Evolutionary conservation across 2,113 vertebrate species (phyloP).

Genomic region (Zosterops borbonicus): DNA sequence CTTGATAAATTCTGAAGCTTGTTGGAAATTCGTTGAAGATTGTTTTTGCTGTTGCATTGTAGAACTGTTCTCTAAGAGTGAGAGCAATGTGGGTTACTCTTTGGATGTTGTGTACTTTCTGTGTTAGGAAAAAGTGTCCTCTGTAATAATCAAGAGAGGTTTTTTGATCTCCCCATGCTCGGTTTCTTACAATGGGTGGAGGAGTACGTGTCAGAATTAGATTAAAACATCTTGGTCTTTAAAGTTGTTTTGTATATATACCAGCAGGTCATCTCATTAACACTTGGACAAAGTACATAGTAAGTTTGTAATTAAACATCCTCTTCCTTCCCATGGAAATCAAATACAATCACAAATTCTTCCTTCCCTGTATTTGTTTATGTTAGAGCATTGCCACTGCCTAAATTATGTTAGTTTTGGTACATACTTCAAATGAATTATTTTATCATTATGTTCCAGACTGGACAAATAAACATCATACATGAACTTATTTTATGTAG

Average conservation of each 20-base stretch:
- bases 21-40: not conserved
- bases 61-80: not conserved
- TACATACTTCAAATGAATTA: conserved; percentile 60
- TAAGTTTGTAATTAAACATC: conserved; percentile 64
- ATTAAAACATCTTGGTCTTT: conserved; percentile 40
- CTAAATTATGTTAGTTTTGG: conserved; percentile 53
- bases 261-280: conserved; percentile 26
- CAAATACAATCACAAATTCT: conserved; percentile 44
- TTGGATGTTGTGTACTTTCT: not conserved
- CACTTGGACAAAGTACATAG: conserved; percentile 67
- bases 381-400: not conserved
- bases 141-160: not conserved
- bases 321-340: conserved; percentile 56
- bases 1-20: not conserved
- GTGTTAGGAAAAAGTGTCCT: conserved; percentile 2
- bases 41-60: not conserved
- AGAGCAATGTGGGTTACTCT: not conserved
- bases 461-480: conserved; percentile 30
- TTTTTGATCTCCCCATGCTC: conserved; percentile 64
- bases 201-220: conserved; percentile 34
- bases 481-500: not conserved
- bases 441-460: conserved; percentile 47
- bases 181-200: conserved; percentile 29
- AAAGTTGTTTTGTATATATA: conserved; percentile 59
- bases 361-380: conserved; percentile 53